Conservation (phyloP, 2,888 invertebrate genomes). For the Nebria brevicollis region DNA sequence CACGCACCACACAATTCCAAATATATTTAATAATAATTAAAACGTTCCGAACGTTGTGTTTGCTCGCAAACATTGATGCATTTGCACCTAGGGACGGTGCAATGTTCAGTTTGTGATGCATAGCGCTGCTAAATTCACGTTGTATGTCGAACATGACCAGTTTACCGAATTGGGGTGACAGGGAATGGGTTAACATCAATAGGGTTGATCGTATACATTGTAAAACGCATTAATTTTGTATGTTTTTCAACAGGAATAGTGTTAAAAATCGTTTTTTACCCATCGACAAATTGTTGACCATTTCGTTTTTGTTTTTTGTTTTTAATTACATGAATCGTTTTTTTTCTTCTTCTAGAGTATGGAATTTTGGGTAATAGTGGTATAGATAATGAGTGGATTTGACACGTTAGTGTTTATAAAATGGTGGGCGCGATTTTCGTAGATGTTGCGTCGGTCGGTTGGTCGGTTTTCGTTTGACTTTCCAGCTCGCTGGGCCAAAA, state of each 20-base stretch:
- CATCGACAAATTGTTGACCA: not conserved
- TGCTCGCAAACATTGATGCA: conserved; percentile 43
- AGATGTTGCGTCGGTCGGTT: conserved; percentile 29
- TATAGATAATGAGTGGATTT: not conserved
- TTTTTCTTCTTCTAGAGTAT: too few relatives aligned
- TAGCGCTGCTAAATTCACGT: conserved; percentile 3
- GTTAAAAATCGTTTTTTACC: conserved; percentile 3
- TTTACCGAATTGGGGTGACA: not conserved
- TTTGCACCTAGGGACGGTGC: conserved; percentile 47
- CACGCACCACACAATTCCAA: too few relatives aligned
- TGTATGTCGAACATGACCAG: not conserved
- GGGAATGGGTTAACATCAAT: not conserved
- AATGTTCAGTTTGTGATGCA: not conserved
- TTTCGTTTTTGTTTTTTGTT: too few relatives aligned
- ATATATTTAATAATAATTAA: too few relatives aligned
- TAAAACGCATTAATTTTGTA: conserved; percentile 6
- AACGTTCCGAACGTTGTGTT: conserved; percentile 6
- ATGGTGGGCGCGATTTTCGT: conserved; percentile 17
- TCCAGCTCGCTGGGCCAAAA: conserved; percentile 60
- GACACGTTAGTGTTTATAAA: not conserved
- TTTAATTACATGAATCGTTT: too few relatives aligned
- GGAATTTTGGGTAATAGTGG: not conserved
- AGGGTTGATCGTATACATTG: not conserved
- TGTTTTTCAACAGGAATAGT: not conserved
- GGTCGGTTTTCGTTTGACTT: conserved; percentile 60